Evolutionary conservation across 2,888 invertebrate genomes (phyloP).

Genomic region (Thereva nobilitata): DNA sequence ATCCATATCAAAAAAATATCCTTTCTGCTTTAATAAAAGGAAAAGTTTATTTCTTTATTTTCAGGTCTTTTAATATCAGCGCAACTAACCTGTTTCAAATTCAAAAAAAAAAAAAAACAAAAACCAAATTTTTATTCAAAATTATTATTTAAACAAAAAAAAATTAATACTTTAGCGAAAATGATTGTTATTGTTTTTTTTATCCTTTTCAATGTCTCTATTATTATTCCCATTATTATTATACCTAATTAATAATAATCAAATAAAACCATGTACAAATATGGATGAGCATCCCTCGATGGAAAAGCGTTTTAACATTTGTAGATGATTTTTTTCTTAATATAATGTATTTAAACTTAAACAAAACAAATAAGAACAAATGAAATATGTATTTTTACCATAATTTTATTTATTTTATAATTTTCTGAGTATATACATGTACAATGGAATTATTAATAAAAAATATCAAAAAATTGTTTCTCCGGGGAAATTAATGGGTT

Average conservation of each 20-base stretch:
- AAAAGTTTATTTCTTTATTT: slow-evolving; percentile 14
- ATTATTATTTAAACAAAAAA: no score
- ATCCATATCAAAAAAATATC: not conserved
- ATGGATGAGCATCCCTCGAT: slow-evolving; percentile 2
- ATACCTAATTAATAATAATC: not conserved
- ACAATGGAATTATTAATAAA: slow-evolving; percentile 24
- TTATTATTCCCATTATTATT: no score
- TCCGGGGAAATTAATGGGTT: slow-evolving; percentile 26
- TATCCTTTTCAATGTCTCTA: no score
- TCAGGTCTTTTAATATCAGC: slow-evolving; percentile 19
- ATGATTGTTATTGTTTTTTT: no score
- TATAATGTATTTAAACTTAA: slow-evolving; percentile 13
- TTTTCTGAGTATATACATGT: slow-evolving; percentile 30
- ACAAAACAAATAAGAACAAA: not conserved
- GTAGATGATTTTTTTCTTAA: not conserved
- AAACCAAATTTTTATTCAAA: no score
- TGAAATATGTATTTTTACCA: slow-evolving; percentile 15
- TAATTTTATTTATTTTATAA: slow-evolving; percentile 31
- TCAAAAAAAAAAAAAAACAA: no score
- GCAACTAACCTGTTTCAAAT: slow-evolving; percentile 23
- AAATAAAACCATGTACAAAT: slow-evolving; percentile 19
- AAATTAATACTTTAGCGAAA: no score
- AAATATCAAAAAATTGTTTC: slow-evolving; percentile 27
- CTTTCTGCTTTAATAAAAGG: not conserved
- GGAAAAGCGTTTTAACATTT: not conserved